Percentiles rank a stretch among this genome's conserved stretches.
These are phyloP conservation scores for Apodemus agrarius DNA, from an alignment of 2,797 vertebrate genomes.

Conservation along the genomic window DNA sequence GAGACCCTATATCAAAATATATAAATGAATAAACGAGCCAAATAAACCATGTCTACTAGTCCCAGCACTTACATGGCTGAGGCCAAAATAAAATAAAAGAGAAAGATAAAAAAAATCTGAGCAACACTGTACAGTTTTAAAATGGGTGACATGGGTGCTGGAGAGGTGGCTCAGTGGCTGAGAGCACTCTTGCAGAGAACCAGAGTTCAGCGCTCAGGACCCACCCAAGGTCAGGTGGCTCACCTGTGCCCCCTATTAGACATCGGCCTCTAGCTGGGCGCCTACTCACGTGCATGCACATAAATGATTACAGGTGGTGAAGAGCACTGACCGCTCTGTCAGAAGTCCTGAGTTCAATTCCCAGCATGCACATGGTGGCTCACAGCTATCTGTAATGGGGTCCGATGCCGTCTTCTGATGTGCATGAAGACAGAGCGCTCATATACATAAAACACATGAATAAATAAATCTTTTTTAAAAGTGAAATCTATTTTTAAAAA, in stretches of 20 bases:
- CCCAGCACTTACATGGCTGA: not conserved
- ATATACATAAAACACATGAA: not conserved
- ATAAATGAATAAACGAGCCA: not conserved
- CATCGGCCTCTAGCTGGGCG: not conserved
- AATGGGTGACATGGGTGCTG: not conserved
- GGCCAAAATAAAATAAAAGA: not conserved
- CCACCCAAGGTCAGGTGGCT: not conserved
- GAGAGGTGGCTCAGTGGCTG: not conserved
- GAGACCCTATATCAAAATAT: not conserved
- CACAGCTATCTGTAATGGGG: too few relatives aligned
- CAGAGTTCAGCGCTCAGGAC: not conserved
- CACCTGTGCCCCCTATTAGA: not conserved
- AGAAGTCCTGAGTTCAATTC: not conserved
- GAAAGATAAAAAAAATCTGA: not conserved
- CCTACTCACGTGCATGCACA: not conserved
- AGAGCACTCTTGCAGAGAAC: not conserved
- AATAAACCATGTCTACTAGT: not conserved
- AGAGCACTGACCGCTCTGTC: not conserved
- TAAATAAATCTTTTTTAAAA: not conserved
- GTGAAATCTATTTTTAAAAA: not conserved
- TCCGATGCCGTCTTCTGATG: too few relatives aligned
- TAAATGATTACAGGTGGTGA: not conserved
- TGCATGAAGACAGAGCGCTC: too few relatives aligned
- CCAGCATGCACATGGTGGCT: too few relatives aligned
- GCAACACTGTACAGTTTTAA: not conserved